Conservation (phyloP, 92 coral and sea anemone species). For the Nematostella vectensis region DNA sequence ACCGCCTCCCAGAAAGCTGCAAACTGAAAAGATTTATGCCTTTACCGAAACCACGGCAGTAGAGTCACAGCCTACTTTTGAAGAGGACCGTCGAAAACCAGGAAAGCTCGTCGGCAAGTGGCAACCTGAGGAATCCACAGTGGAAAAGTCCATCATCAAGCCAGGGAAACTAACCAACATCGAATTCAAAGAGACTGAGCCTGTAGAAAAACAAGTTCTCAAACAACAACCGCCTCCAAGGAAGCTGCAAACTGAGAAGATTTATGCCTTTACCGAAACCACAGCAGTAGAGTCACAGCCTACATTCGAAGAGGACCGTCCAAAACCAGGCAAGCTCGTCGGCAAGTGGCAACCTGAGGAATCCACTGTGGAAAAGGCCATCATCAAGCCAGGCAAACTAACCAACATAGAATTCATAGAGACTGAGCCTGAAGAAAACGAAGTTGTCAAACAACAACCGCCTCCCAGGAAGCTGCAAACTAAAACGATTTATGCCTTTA, state of each 20-base stretch:
- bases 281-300: slow-evolving; percentile 1
- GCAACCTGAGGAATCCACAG: background rate
- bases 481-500: too few species aligned
- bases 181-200: background rate
- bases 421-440: too few species aligned
- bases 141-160: background rate
- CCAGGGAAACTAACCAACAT: background rate
- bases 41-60: too few species aligned
- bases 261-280: background rate
- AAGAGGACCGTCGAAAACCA: background rate
- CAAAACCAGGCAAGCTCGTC: background rate
- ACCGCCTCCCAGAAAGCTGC: too few species aligned
- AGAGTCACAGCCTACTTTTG: background rate
- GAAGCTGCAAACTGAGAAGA: background rate
- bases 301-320: background rate
- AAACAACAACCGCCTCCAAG: background rate
- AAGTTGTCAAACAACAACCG: too few species aligned
- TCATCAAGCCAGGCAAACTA: background rate
- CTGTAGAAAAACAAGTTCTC: background rate
- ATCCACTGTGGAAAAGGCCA: background rate
- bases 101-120: background rate
- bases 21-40: too few species aligned
- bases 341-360: background rate
- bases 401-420: background rate
- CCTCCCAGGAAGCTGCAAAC: too few species aligned